Percentiles rank a stretch among this genome's conserved stretches.
Evolutionary conservation across 1,140 invertebrate genomes (phyloP).

Genomic region (Mactra quadrangularis): DNA sequence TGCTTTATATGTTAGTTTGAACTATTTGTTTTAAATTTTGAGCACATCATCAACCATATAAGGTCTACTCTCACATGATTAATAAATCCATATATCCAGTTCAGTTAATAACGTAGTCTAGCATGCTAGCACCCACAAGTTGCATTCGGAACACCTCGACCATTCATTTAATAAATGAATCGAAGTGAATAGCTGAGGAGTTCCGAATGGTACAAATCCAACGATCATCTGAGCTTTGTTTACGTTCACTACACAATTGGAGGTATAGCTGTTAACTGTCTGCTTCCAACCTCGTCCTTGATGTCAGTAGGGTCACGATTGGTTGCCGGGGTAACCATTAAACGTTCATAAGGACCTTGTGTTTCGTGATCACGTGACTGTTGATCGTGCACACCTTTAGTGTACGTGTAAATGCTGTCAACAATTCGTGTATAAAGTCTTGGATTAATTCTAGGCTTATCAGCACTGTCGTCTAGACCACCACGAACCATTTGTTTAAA

Average conservation of each 20-base stretch:
- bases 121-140: too few species aligned
- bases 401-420: constrained; percentile 58
- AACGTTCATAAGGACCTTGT: constrained; percentile 34
- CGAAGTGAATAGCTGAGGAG: too few species aligned
- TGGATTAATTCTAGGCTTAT: constrained; percentile 45
- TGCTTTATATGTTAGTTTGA: too few species aligned
- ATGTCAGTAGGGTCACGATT: constrained; percentile 11
- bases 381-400: constrained; percentile 27
- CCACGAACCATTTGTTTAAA: constrained; percentile 52
- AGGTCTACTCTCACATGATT: too few species aligned
- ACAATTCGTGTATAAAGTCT: constrained; percentile 54
- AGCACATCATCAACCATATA: too few species aligned
- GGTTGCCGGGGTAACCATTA: constrained; percentile 55
- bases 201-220: too few species aligned
- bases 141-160: too few species aligned
- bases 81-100: too few species aligned
- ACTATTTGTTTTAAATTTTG: too few species aligned
- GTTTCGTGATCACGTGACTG: neutral
- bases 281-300: constrained; percentile 29
- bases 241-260: constrained; percentile 24
- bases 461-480: constrained; percentile 3
- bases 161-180: too few species aligned
- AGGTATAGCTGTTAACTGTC: constrained; percentile 1
- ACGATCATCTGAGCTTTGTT: too few species aligned
- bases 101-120: too few species aligned